Conservation (phyloP, 2,113 vertebrate species). For the Tychaedon coryphoeus region DNA sequence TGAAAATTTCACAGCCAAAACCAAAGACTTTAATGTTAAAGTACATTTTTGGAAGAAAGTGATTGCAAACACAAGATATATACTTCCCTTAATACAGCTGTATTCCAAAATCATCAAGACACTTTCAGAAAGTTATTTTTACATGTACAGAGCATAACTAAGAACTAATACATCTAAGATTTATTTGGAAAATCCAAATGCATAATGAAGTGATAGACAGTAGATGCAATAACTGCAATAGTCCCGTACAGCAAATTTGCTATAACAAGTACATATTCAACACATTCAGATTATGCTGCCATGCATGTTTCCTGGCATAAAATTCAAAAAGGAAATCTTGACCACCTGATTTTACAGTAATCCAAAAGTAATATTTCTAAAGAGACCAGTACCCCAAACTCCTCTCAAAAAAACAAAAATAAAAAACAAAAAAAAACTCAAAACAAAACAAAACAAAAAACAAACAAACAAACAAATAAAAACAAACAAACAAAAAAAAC, state of each 20-base stretch:
- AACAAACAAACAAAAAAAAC: too few relatives aligned
- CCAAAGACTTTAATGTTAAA: background rate
- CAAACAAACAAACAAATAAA: background rate
- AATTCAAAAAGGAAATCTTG: background rate
- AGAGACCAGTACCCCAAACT: fast-evolving
- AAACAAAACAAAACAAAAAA: too few relatives aligned
- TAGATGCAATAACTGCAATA: background rate
- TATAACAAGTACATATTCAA: background rate
- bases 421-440: too few relatives aligned
- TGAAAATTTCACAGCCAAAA: background rate
- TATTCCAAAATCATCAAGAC: background rate
- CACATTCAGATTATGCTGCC: background rate
- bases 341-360: background rate
- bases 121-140: background rate
- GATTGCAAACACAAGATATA: background rate
- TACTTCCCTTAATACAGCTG: background rate
- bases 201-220: background rate
- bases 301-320: background rate
- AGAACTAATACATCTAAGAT: background rate
- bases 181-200: background rate
- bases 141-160: background rate
- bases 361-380: background rate
- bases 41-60: background rate
- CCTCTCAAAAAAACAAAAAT: background rate
- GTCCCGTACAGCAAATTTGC: background rate